Base-by-base conservation (phyloP, 23 tunicate genomes). In the Clavelina lepadiformis region DNA sequence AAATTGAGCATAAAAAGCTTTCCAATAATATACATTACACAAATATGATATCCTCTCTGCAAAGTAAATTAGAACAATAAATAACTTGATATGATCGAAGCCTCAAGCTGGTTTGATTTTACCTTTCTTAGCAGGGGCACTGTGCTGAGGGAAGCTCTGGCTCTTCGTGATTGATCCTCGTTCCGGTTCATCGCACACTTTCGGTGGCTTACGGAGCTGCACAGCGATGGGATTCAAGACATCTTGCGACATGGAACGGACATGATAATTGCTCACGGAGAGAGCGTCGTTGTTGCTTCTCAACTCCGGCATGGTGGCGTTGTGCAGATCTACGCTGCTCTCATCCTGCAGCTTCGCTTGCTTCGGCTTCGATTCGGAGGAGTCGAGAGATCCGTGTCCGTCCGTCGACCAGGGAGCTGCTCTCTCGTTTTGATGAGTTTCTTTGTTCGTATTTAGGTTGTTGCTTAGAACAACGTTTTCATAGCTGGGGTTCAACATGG, bases 111-210 rank as follows among this genome's bases (percentile, higher is more conserved):
- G 23, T 53, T 6, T 27, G 23, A 8, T 11, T 11, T 51, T 68
- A 76, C 85, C 75, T 70, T 72, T 72, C 21, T 73, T 78, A 8
- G 83, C 69, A 3, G 85, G 88, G 13, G 79, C 74, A 35, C 74
- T 69, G 57, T 77, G 89, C 36, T 72, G 74, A 2, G 97, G 97
- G 38, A 77, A 89, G 61, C 97, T 89, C 41, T 69, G 89, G 54
- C 97, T 89, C 58, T 89, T 89, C 20, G 81, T 34, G 33, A 89
- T 50, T 2, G 63, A 30, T 5, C 68, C 28, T 65, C 75, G 56
- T 20, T 58, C 71, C 45, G 51, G 29, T n/a, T n/a, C n/a, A 19
- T 64, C 73, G 19, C 26, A 28, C 22, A n/a, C 8, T 33, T 21
- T 15, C 51, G 56, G 8, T 20, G 20, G 33, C 25, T 68, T 25